Base-by-base conservation (phyloP, 1,140 invertebrate genomes). In the Halesus radiatus region DNA sequence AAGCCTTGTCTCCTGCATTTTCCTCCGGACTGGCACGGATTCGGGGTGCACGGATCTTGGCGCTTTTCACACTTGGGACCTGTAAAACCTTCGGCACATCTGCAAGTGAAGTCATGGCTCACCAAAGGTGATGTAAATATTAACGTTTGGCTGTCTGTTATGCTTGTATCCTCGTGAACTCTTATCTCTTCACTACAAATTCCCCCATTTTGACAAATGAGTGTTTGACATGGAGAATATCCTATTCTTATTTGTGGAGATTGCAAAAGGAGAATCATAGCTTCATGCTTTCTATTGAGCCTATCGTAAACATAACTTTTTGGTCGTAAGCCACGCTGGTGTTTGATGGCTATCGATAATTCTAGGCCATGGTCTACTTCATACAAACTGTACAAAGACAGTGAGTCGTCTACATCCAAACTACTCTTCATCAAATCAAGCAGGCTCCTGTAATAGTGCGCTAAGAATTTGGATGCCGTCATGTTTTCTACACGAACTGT, bases 21-120 rank as follows among this genome's bases (percentile, higher is more conserved):
- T 1, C 94, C 95, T 81, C 94, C 94, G 84, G 92, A 90, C 79
- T 93, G 91, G 86, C 97, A 98, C 10, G 97, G 97, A 88, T 96
- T 97, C 1, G 96, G 96, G n/a, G 93, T 91, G 86, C 97, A 98
- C 0, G 96, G 96, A 89, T 98, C 96, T 87, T 96, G 95, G 16
- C 95, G 90, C 81, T 93, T 93, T 82, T 96, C 94, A 87, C 97
- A 98, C 70, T 92, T 91, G 23, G 90, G 88, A 7, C 97, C 94
- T 26, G 93, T 94, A 86, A 96, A 95, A 78, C 96, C 93, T 82
- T 94, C 93, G 0, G 92, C 90, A 86, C 97, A 98, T 76, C 92
- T 92, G 85, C 97, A 98, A 0, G 87, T 90, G 85, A 95, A 94
- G 81, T 96, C 93, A 84, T 97, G 94, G 6, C 91, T 87, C 0